phyloP scores from a whole-genome alignment of 37 sponge, comb jelly and placozoan genomes.

The Mnemiopsis leidyi region DNA sequence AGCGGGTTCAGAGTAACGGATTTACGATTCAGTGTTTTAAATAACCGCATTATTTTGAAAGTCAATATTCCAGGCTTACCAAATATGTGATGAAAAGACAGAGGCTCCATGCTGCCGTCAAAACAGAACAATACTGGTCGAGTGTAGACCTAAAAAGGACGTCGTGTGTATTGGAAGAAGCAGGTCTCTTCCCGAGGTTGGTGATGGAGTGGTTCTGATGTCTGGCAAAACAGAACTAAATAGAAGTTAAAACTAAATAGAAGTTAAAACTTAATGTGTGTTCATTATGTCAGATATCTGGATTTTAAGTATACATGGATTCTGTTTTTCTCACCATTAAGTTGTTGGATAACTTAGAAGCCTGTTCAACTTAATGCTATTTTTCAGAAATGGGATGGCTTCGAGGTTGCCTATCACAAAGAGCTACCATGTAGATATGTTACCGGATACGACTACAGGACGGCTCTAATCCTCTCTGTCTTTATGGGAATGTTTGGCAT shows the following conservation, averaged over 20 bases:
- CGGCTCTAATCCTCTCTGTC: constrained; percentile 82
- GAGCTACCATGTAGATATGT: constrained; percentile 65
- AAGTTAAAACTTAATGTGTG: too few species aligned
- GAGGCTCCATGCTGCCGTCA: background rate
- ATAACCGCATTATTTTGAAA: too few species aligned
- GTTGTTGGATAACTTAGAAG: too few species aligned
- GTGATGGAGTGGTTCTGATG: too few species aligned
- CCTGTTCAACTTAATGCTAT: too few species aligned
- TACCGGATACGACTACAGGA: constrained; percentile 76
- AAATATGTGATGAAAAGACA: background rate
- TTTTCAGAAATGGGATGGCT: background rate
- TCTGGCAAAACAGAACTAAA: too few species aligned
- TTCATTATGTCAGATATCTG: too few species aligned
- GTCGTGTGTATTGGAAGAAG: constrained; percentile 1
- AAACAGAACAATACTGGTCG: constrained; percentile 3
- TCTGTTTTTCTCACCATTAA: too few species aligned
- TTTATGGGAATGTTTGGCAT: constrained; percentile 96
- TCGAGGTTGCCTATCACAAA: constrained; percentile 17
- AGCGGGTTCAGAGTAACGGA: too few species aligned
- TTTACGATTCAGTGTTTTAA: too few species aligned
- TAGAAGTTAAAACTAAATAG: too few species aligned
- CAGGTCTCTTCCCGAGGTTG: background rate
- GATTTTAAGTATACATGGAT: too few species aligned
- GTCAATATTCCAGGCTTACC: background rate
- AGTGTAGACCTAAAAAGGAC: background rate